Base-by-base conservation (phyloP, 1,140 invertebrate genomes). In the Drosophila burlai region DNA sequence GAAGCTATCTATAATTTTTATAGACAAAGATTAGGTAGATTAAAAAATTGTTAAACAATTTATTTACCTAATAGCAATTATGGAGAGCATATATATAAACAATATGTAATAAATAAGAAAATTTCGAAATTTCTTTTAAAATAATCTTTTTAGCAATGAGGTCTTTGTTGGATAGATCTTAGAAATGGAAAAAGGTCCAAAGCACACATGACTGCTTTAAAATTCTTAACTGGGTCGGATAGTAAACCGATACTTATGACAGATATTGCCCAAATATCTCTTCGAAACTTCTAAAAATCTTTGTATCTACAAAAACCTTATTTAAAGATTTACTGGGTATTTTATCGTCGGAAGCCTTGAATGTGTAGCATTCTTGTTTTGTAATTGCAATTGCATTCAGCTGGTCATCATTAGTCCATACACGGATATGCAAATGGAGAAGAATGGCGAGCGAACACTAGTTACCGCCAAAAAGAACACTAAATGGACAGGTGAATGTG, bases 401-500 rank as follows among this genome's bases (percentile, higher is more conserved):
- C 59, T 66, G 59, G n/a, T 47, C 11, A 46, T 43, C 59, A 66
- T 64, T 66, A 46, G 26, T 26, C 66, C 62, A 36, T 69, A 52
- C 21, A 54, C 10, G 38, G 24, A 54, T 69, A 69, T 67, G 66
- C 38, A 31, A 63, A 68, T 49, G 18, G n/a, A 34, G 26, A 46
- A 67, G 58, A 47, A n/a, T 36, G 16, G 57, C 40, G 2, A 47
- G 63, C 26, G 29, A 18, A 10, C 16, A 10, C 16, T 45, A 36
- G 40, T 67, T 52, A 31, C 16, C 10, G 31, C 46, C 64, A 71
- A 38, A 68, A 68, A 71, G 64, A 71, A 67, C 49, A 11, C 21
- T 46, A 3, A 42, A 15, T 54, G 31, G 47, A 55, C 67, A 68
- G 63, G 67, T 67, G 67, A 16, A 68, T 69, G 67, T 68, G 67